phyloP scores from a whole-genome alignment of 2,888 invertebrate genomes.

The Laothoe populi region DNA sequence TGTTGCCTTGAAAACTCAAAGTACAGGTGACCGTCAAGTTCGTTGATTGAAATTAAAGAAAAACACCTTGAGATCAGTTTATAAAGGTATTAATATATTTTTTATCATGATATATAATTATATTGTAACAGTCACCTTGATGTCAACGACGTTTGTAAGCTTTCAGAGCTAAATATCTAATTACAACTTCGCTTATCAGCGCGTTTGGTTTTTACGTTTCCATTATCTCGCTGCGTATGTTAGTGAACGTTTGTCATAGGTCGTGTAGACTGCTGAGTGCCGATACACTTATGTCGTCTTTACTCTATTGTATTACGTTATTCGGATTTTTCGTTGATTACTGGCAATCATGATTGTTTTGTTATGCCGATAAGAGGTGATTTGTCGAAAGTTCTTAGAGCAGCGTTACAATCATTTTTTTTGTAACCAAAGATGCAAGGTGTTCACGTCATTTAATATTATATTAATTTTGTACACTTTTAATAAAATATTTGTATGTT shows the following conservation, averaged over 20 bases:
- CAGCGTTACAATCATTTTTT: not conserved
- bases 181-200: not conserved
- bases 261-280: conserved; percentile 44
- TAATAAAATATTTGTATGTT: too few relatives aligned
- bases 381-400: not conserved
- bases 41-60: conserved; percentile 16
- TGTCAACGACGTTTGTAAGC: not conserved
- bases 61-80: conserved; percentile 16
- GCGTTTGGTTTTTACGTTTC: conserved; percentile 8
- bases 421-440: too few relatives aligned
- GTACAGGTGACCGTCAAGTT: conserved; percentile 19
- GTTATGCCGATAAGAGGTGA: not conserved
- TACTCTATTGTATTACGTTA: conserved; percentile 5
- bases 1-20: not conserved
- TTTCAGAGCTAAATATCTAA: conserved; percentile 8
- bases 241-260: conserved; percentile 42
- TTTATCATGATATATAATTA: conserved; percentile 3
- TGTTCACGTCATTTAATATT: too few relatives aligned
- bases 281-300: conserved; percentile 34
- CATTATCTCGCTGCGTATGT: conserved; percentile 27
- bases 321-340: conserved; percentile 10
- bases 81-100: conserved; percentile 11
- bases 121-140: conserved; percentile 5
- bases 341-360: conserved; percentile 7
- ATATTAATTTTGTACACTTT: too few relatives aligned